These are phyloP conservation scores for Drosophila orena DNA, from an alignment of 1,140 invertebrate genomes.

Conservation along the genomic window DNA sequence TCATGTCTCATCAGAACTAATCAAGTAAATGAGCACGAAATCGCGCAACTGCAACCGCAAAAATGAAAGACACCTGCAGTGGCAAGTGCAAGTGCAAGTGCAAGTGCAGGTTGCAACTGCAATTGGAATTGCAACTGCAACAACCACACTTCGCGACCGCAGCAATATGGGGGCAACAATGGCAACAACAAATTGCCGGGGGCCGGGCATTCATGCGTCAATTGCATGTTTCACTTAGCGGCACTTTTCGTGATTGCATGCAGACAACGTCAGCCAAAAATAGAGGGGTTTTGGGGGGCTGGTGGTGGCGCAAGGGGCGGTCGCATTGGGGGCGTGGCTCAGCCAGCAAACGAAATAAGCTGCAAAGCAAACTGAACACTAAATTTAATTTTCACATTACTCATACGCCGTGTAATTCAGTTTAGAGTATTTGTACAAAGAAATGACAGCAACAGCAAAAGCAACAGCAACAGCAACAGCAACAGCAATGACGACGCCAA, in stretches of 20 bases:
- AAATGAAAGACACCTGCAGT: conserved; percentile 34
- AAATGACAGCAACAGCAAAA: conserved; percentile 72
- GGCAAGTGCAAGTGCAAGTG: neutral
- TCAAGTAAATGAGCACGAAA: conserved; percentile 80
- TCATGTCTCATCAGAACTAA: conserved; percentile 82
- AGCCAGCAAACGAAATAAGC: conserved; percentile 62
- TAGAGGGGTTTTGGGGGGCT: neutral
- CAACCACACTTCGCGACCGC: conserved; percentile 50
- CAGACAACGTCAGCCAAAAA: conserved; percentile 33
- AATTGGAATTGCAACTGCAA: neutral
- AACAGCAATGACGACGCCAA: conserved; percentile 26
- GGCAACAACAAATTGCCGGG: conserved; percentile 58
- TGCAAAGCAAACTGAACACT: conserved; percentile 73
- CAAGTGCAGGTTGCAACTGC: neutral
- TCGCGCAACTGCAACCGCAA: conserved; percentile 68
- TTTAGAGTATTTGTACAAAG: conserved; percentile 84
- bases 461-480: conserved; percentile 12
- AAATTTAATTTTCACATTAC: conserved; percentile 84
- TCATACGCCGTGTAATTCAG: conserved; percentile 84
- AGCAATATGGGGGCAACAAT: conserved; percentile 47
- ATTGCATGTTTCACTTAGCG: conserved; percentile 83
- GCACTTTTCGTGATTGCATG: conserved; percentile 81
- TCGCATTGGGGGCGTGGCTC: conserved; percentile 4
- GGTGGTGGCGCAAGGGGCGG: too few relatives aligned
- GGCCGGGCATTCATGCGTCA: conserved; percentile 76